These are phyloP conservation scores for Halcyon leucocephala DNA, from an alignment of 2,797 vertebrate species.

Conservation along the genomic window DNA sequence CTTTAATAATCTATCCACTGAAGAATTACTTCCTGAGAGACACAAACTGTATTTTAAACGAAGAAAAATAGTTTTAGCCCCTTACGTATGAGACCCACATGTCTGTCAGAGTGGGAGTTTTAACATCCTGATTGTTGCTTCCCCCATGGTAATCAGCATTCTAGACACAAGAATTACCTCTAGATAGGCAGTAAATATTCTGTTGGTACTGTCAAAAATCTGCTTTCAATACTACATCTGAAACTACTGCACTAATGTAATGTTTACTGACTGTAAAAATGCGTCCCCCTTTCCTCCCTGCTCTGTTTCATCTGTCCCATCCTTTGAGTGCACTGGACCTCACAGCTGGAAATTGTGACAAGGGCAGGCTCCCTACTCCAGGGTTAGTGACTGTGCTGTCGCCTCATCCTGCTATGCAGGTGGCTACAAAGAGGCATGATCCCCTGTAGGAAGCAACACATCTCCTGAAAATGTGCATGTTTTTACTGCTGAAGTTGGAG, in stretches of 20 bases:
- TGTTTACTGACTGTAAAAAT: background rate
- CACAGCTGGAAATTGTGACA: accelerated
- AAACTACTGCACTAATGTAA: background rate
- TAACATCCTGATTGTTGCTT: accelerated
- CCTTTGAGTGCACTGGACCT: background rate
- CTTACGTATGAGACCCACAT: background rate
- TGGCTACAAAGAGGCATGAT: background rate
- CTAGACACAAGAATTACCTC: background rate
- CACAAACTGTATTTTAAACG: background rate
- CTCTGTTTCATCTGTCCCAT: background rate
- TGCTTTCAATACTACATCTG: background rate
- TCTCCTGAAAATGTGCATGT: background rate
- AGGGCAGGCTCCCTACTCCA: background rate
- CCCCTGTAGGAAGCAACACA: background rate
- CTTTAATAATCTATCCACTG: background rate
- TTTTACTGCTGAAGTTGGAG: background rate
- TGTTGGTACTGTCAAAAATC: background rate
- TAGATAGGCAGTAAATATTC: background rate
- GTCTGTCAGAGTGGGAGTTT: background rate
- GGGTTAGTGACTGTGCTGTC: background rate
- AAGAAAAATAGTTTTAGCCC: background rate
- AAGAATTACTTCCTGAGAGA: background rate
- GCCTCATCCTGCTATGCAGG: background rate
- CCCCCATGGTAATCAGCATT: background rate
- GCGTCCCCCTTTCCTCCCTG: background rate